A percentile compares a stretch with the other conserved stretches of the same genome.
phyloP scores from a whole-genome alignment of 2,797 vertebrate genomes.

The Bradypodion ventrale region DNA sequence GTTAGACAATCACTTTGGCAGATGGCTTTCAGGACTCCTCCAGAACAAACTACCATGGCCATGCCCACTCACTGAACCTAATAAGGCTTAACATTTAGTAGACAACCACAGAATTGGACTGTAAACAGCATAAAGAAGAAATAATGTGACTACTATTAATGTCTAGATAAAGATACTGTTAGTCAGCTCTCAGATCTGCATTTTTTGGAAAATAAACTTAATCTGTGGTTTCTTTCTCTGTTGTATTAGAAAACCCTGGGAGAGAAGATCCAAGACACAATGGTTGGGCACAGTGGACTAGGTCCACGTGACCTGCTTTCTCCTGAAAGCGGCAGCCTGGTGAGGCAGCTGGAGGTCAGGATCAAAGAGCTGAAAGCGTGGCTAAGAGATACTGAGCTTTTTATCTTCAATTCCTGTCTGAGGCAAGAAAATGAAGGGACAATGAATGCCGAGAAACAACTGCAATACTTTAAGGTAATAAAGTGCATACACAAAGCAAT shows the following conservation, averaged over 20 bases:
- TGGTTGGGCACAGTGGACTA: constrained; percentile 71
- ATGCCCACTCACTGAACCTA: background rate
- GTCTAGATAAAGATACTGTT: constrained; percentile 27
- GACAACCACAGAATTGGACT: constrained; percentile 20
- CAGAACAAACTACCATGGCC: background rate
- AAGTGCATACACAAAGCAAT: constrained; percentile 61
- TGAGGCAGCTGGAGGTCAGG: constrained; percentile 92
- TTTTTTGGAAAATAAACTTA: constrained; percentile 62
- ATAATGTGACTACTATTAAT: constrained; percentile 44
- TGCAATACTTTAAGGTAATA: constrained; percentile 86
- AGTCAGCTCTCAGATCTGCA: constrained; percentile 39
- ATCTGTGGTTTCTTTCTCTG: constrained; percentile 67
- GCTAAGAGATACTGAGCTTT: constrained; percentile 96
- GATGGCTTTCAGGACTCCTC: background rate
- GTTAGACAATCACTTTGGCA: background rate
- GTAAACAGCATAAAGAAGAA: constrained; percentile 42
- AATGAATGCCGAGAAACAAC: constrained; percentile 79
- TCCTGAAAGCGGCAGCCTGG: constrained; percentile 88
- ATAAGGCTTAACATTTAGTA: background rate
- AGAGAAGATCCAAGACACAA: constrained; percentile 80
- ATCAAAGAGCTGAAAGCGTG: constrained; percentile 97
- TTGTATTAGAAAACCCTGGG: constrained; percentile 85
- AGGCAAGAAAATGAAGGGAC: constrained; percentile 83
- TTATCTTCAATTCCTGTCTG: constrained; percentile 97
- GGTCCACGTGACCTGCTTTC: constrained; percentile 85